A percentile compares a stretch with the other conserved stretches of the same genome.
These are phyloP conservation scores for Ellobius talpinus DNA, from an alignment of 2,113 vertebrate genomes.

Conservation along the genomic window DNA sequence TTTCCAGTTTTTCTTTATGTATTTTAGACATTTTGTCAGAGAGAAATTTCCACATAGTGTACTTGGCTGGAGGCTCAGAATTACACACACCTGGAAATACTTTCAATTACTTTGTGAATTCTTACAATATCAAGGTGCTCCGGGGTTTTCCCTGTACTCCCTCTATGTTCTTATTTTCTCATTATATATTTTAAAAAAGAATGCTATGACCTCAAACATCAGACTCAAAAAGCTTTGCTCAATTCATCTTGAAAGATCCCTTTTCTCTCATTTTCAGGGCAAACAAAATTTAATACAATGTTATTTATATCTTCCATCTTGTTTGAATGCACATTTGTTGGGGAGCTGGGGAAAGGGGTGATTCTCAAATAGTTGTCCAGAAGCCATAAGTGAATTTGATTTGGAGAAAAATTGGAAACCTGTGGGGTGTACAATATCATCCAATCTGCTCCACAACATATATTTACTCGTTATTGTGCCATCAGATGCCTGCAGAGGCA, in stretches of 20 bases:
- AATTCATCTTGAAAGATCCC: constrained; percentile 62
- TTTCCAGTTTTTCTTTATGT: constrained; percentile 68
- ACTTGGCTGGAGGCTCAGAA: constrained; percentile 80
- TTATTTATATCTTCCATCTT: constrained; percentile 69
- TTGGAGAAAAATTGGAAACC: constrained; percentile 80
- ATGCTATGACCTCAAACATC: constrained; percentile 55
- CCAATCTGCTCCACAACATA: constrained; percentile 67
- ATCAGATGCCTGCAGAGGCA: constrained; percentile 64
- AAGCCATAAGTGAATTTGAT: constrained; percentile 75
- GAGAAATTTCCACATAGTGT: constrained; percentile 72
- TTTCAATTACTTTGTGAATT: constrained; percentile 78
- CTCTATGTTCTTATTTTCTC: constrained; percentile 47
- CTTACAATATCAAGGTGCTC: constrained; percentile 27
- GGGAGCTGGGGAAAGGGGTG: neutral
- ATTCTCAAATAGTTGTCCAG: constrained; percentile 64
- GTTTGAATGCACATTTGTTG: constrained; percentile 67
- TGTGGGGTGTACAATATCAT: constrained; percentile 76
- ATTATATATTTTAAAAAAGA: constrained; percentile 61
- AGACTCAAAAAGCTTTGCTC: constrained; percentile 54
- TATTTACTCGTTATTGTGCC: constrained; percentile 72
- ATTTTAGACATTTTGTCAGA: constrained; percentile 79
- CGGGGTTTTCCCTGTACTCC: constrained; percentile 33
- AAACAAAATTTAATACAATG: constrained; percentile 64
- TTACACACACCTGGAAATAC: constrained; percentile 74
- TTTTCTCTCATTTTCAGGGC: constrained; percentile 14